Percentiles rank a stretch among this genome's conserved stretches.
phyloP scores from a whole-genome alignment of 1,140 invertebrate genomes.

The Bombus terrestris region DNA sequence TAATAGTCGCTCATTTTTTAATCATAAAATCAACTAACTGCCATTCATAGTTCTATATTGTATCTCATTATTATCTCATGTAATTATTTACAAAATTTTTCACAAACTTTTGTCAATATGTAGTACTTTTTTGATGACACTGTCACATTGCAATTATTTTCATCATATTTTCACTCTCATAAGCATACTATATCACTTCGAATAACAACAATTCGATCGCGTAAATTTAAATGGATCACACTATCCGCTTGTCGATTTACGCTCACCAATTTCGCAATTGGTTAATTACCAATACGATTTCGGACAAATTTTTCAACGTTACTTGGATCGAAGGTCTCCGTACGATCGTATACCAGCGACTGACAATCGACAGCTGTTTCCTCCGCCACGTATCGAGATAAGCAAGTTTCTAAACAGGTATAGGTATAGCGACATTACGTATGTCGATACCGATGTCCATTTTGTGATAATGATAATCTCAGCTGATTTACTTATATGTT shows the following conservation, averaged over 20 bases:
- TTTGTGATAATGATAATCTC: constrained; percentile 2
- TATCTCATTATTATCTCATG: not conserved
- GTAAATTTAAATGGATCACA: not conserved
- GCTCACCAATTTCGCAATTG: not conserved
- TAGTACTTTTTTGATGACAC: not conserved
- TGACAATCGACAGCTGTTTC: constrained; percentile 2
- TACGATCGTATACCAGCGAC: not conserved
- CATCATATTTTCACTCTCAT: not conserved
- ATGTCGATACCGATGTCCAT: not conserved
- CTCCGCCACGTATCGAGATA: constrained; percentile 18
- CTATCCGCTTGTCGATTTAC: not conserved
- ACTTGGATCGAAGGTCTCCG: not conserved
- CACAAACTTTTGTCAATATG: too few species aligned
- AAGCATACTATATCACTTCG: not conserved
- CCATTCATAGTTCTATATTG: not conserved
- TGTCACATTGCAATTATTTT: not conserved
- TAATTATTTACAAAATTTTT: not conserved
- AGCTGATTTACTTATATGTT: not conserved
- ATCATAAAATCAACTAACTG: not conserved
- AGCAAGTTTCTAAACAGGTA: constrained; percentile 10
- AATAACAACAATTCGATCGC: not conserved
- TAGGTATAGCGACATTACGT: not conserved
- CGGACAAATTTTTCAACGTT: not conserved
- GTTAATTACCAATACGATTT: not conserved
- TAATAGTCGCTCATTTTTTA: not conserved